These are phyloP conservation scores for Rana temporaria DNA, from an alignment of 2,113 vertebrate species.

Conservation along the genomic window DNA sequence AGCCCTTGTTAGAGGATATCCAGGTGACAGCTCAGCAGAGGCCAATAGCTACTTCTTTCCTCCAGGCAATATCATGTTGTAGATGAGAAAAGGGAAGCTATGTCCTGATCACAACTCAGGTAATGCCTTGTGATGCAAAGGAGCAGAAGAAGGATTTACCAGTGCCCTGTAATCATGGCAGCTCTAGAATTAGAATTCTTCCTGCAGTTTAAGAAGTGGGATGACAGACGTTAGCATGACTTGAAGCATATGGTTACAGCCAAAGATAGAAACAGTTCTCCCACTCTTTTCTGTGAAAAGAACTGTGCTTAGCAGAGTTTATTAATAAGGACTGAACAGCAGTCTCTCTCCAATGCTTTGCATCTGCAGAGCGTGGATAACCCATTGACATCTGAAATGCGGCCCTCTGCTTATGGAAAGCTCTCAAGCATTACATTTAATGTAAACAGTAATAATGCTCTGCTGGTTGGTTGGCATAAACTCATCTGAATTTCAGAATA, in stretches of 20 bases:
- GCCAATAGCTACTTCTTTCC: no score
- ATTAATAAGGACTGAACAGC: conserved; percentile 36
- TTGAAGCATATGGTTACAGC: conserved; percentile 55
- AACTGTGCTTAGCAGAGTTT: conserved; percentile 47
- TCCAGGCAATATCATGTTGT: no score
- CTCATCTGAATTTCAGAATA: neutral
- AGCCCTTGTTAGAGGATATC: no score
- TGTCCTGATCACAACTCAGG: conserved; percentile 14
- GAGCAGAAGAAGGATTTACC: conserved; percentile 16
- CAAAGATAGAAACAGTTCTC: conserved; percentile 57
- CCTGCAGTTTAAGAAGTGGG: conserved; percentile 49
- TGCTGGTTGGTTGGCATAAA: neutral
- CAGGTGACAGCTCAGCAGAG: no score
- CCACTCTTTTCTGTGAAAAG: conserved; percentile 55
- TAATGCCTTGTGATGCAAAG: conserved; percentile 13
- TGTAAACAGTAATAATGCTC: neutral
- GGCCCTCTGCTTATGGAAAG: conserved; percentile 14
- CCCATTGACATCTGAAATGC: conserved; percentile 24
- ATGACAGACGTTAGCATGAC: conserved; percentile 54
- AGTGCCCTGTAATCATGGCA: conserved; percentile 42
- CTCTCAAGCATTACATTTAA: conserved; percentile 25
- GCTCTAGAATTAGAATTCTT: conserved; percentile 52
- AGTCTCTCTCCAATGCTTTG: neutral
- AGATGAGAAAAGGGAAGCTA: neutral
- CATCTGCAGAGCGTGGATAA: conserved; percentile 19